These are phyloP conservation scores for Chaetogeoica ovagalla DNA, from an alignment of 2,888 invertebrate genomes.

Conservation along the genomic window DNA sequence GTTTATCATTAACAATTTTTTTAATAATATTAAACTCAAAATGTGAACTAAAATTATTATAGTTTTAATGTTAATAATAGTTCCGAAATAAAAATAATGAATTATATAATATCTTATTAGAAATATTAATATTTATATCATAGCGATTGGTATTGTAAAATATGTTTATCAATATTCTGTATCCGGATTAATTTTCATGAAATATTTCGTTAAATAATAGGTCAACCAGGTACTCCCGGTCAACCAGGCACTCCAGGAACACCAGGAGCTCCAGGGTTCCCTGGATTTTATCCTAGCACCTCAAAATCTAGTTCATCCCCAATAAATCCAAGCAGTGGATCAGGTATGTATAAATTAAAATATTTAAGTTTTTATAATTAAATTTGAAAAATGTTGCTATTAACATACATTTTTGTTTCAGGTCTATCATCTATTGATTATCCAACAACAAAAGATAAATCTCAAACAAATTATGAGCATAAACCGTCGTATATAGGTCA, in stretches of 20 bases:
- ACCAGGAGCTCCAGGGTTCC: slow-evolving; percentile 54
- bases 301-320: slow-evolving; percentile 34
- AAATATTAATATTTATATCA: too few species aligned
- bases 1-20: too few species aligned
- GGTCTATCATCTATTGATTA: slow-evolving; percentile 2
- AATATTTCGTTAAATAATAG: slow-evolving; percentile 1
- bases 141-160: too few species aligned
- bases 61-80: too few species aligned
- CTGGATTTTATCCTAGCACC: slow-evolving; percentile 46
- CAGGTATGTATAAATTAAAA: slow-evolving; percentile 2
- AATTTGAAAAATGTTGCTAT: background rate
- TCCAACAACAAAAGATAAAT: background rate
- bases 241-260: slow-evolving; percentile 54
- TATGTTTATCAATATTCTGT: too few species aligned
- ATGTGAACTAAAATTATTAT: too few species aligned
- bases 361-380: background rate
- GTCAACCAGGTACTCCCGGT: slow-evolving; percentile 54
- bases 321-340: slow-evolving; percentile 28
- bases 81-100: too few species aligned
- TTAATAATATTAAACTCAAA: too few species aligned
- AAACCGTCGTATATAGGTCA: slow-evolving; percentile 41
- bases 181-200: background rate
- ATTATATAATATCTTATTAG: too few species aligned
- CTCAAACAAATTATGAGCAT: slow-evolving; percentile 13
- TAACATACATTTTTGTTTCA: background rate